Evolutionary conservation across 2,888 invertebrate species (phyloP).

Genomic region (Chaitophorus viminalis): DNA sequence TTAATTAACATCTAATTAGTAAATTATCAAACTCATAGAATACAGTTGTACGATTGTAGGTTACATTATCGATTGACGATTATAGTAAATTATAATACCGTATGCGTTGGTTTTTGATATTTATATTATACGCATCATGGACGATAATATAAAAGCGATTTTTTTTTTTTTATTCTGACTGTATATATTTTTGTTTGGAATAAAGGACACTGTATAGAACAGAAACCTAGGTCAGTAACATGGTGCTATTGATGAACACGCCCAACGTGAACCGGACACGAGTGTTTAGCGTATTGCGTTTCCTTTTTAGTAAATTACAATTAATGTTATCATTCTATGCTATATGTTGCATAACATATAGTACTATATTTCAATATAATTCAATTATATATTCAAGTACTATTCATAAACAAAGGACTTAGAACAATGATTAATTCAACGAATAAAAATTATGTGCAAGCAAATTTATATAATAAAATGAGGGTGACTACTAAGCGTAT

Average conservation of each 20-base stretch:
- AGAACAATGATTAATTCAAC: neutral
- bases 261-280: conserved; percentile 20
- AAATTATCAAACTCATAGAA: neutral
- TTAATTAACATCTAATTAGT: neutral
- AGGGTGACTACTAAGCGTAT: neutral
- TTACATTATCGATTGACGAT: conserved; percentile 3
- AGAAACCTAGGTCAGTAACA: conserved; percentile 55
- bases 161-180: neutral
- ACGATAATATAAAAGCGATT: neutral
- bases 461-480: neutral
- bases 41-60: neutral
- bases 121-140: neutral
- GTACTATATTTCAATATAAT: conserved; percentile 10
- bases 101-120: neutral
- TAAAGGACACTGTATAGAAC: conserved; percentile 30
- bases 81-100: neutral
- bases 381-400: neutral
- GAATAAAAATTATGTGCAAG: neutral
- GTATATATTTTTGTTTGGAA: conserved; percentile 1
- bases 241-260: neutral
- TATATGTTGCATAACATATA: neutral
- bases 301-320: conserved; percentile 13
- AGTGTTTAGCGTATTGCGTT: conserved; percentile 6
- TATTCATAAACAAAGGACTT: neutral
- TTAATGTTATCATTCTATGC: neutral